Evolutionary conservation across 2,113 vertebrate genomes (phyloP), one percentile per base, ranked within the genome.

Genomic region (Melanerpes aurifrons): DNA sequence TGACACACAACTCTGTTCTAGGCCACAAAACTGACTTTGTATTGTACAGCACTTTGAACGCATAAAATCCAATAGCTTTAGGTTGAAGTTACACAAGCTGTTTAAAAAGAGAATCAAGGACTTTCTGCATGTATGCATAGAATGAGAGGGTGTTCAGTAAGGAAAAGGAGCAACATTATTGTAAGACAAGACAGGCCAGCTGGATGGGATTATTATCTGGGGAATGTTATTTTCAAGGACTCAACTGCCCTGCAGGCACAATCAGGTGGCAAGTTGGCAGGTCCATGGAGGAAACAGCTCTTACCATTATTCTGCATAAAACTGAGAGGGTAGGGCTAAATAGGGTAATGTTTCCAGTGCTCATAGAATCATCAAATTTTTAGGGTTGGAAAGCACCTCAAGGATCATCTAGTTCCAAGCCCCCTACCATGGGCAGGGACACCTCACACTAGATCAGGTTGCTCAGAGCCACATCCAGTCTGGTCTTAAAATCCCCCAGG

Each of bases 101-200:
- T 28, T 17, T 0, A 0, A 9, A 82, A 57, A 63, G 7, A 76
- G 35, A 69, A 58, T 0, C 2, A 1, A 5, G 29, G 8, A 9
- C 69, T 82, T 84, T 40, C 64, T 50, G 25, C 25, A 25, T 14
- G 8, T 7, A 21, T 0, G 1, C 1, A 40, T 10, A 37, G n/a
- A 47, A 45, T 57, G 18, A 73, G 47, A 53, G 2, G 6, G 5
- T 9, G 14, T 67, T 73, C 18, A 12, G 48, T 7, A 35, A 22
- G 29, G 47, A 87, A 67, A n/a, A 59, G 24, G 2, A 40, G 57
- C 29, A 80, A 53, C 7, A 7, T 25, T 50, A 32, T 7, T 63
- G 5, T 35, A 66, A 4, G 29, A 63, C 12, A 70, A 69, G 4
- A 18, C 43, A 35, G 57, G 40, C 28, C 32, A 32, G 58, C 54